Base-by-base conservation (phyloP, 2,113 vertebrate genomes). In the Carlito syrichta region DNA sequence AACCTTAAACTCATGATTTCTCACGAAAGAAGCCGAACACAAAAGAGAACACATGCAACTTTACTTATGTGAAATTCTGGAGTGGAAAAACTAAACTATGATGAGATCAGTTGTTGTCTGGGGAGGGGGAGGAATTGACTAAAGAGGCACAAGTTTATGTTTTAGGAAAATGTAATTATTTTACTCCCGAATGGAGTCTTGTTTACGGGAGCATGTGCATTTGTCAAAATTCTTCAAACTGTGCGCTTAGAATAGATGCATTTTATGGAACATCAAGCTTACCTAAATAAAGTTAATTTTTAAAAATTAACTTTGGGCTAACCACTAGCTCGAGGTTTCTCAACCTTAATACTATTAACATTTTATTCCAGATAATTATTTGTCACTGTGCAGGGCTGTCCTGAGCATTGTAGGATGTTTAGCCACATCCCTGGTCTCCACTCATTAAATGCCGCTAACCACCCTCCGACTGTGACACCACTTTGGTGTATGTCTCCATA, bases 161-260 rank as follows among this genome's bases (percentile, higher is more conserved):
- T 56, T 94, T 52, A 52, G 23, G 48, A 19, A 50, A 30, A 6
- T 7, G 20, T 19, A 50, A 63, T 20, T 20, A 68, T 35, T n/a
- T 38, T 20, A 10, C 11, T 17, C 2, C n/a, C 63, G 43, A 52
- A 16, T 3, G 11, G 25, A 71, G 19, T 19, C 10, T 0, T 25
- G 8, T 40, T 87, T 45, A 23, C 30, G 23, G 0, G 13, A 2
- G 3, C 11, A 1, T 8, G 3, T 4, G 22, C 11, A 3, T 3
- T 27, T 4, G 23, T 79, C 9, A 50, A 22, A 74, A 38, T 20
- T 85, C 48, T 74, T 89, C 27, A 38, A 58, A 38, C 11, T 30
- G 22, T 20, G 7, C 0, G 7, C 40, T 66, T 86, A 10, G 25
- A 43, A 32, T 66, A 73, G 48, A n/a, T 48, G 10, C 35, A 23